Percentiles rank a stretch among this genome's conserved stretches.
Evolutionary conservation across 2,797 vertebrate species (phyloP).

Genomic region (Monodelphis domestica): DNA sequence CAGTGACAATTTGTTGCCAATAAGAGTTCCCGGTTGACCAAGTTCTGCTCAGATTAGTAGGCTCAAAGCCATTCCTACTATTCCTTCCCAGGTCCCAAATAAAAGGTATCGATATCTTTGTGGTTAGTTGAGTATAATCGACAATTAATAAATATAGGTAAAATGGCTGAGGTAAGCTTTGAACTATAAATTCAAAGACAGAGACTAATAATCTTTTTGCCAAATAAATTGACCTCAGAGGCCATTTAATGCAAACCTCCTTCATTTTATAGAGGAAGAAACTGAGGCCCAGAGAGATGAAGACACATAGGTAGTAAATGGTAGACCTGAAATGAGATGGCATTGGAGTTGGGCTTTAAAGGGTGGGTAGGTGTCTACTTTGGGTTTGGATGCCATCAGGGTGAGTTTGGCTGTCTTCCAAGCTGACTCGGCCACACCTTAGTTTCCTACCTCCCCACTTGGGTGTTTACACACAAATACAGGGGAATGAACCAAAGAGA

Average conservation of each 20-base stretch:
- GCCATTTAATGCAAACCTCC: background rate
- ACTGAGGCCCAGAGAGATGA: background rate
- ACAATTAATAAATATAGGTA: no score
- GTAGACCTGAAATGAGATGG: background rate
- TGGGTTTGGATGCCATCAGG: background rate
- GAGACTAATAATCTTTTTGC: no score
- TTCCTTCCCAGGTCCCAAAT: no score
- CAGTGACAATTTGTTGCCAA: no score
- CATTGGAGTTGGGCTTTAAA: background rate
- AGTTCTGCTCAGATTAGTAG: no score
- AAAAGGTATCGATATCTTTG: no score
- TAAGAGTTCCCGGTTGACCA: no score
- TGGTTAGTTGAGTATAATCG: no score
- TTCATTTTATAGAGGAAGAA: background rate
- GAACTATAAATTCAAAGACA: no score
- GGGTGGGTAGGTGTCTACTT: background rate
- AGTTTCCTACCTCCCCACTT: background rate
- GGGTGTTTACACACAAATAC: background rate
- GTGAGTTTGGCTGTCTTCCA: background rate
- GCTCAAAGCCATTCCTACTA: no score
- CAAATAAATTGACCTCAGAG: no score
- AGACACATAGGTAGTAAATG: background rate
- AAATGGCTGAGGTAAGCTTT: no score
- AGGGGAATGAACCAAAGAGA: background rate
- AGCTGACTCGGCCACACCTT: background rate